Base-by-base conservation (phyloP, 2,113 vertebrate species). In the Bolborhynchus lineola region DNA sequence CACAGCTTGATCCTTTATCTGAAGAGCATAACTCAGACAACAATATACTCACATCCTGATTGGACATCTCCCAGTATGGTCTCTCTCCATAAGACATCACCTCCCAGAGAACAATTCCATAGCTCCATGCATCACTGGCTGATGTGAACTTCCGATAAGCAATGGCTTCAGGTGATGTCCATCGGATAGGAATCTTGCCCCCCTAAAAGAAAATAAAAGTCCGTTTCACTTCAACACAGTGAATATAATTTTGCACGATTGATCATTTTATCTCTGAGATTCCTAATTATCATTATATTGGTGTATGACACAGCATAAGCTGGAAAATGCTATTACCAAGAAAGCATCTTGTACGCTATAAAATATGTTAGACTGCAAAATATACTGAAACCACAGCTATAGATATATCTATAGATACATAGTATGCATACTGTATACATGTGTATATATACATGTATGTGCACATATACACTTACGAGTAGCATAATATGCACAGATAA, bases 31-130 rank as follows among this genome's bases (percentile, higher is more conserved):
- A 92, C 67, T 95, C 77, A 92, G 85, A 33, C 44, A 82, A 65
- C 37, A 93, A 72, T 64, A 72, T 95, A 99, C 99, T 99, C 97
- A 99, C 99, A 96, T 99, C 99, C 97, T 99, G 99, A 98, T 99
- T 99, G 97, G 99, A 99, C 99, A 99, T 99, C 96, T 99, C 99
- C 99, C 99, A 99, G 97, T 99, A 99, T 67, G 99, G 99, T 90
- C 99, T 98, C 92, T 99, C 99, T 89, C 99, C 99, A 13, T 99
- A 99, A 25, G 99, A 99, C 99, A 99, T 99, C 97, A 99, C 99
- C 96, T 99, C 99, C 99, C 99, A 99, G 59, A 99, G 98, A 68
- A 99, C 99, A 76, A 99, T 99, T 70, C 99, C 99, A 1, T 99
- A 99, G 97, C 99, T 99, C 99, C 99, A 99, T 2, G 99, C 99